These are phyloP conservation scores for Arnoldichthys spilopterus DNA, from an alignment of 2,797 vertebrate genomes.

Conservation along the genomic window DNA sequence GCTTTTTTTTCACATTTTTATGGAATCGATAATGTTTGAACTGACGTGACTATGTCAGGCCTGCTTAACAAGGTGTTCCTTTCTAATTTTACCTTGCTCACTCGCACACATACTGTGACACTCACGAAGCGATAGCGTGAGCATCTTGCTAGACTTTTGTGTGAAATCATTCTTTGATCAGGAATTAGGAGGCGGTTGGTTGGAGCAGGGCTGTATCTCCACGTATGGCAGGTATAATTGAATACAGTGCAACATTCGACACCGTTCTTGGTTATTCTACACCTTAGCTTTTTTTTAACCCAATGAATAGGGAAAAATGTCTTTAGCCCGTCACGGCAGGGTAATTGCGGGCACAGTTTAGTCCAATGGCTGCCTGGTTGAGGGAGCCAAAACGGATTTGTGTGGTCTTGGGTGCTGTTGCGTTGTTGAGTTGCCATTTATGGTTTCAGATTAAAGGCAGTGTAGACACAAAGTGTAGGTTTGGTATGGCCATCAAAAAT, in stretches of 20 bases:
- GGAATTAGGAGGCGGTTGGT: neutral
- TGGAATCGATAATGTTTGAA: neutral
- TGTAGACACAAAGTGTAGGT: too few relatives aligned
- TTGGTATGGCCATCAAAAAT: too few relatives aligned
- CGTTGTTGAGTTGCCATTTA: too few relatives aligned
- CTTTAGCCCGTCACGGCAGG: neutral
- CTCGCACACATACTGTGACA: neutral
- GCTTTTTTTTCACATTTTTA: neutral
- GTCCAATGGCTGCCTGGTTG: neutral
- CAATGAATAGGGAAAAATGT: constrained; percentile 4
- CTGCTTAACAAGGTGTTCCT: neutral
- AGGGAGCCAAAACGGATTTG: neutral
- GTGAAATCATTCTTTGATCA: constrained; percentile 21
- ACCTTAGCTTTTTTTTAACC: neutral
- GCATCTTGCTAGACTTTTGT: constrained; percentile 3
- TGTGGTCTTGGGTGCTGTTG: neutral
- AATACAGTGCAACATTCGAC: neutral
- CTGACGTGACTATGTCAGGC: neutral
- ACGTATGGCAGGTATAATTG: neutral
- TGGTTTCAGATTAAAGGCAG: too few relatives aligned
- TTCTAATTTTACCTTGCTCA: neutral
- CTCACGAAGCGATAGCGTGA: neutral
- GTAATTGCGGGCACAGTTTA: constrained; percentile 21
- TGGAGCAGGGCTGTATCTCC: neutral
- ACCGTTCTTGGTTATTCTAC: neutral